phyloP scores from a whole-genome alignment of 2,797 vertebrate genomes.

The Acomys russatus region DNA sequence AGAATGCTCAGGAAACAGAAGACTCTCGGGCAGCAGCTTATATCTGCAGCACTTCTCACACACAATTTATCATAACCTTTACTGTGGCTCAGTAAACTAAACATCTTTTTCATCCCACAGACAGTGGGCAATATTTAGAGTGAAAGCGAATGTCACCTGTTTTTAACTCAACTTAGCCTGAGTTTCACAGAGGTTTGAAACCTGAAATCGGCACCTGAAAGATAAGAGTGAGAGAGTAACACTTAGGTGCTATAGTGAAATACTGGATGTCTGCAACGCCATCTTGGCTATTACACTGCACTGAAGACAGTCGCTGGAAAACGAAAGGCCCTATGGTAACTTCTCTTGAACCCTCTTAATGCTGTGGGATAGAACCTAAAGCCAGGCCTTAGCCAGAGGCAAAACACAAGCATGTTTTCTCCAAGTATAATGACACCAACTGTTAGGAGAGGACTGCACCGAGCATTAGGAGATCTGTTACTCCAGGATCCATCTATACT shows the following conservation, averaged over 20 bases:
- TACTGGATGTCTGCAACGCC: neutral
- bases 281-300: neutral
- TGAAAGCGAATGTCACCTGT: neutral
- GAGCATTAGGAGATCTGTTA: neutral
- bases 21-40: neutral
- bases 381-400: neutral
- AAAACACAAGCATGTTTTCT: neutral
- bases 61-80: neutral
- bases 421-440: neutral
- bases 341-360: neutral
- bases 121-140: neutral
- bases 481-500: neutral
- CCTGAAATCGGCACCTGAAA: neutral
- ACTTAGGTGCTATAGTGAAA: neutral
- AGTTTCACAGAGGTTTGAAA: neutral
- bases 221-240: neutral
- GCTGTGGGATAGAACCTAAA: neutral
- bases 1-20: neutral
- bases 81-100: neutral
- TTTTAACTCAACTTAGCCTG: neutral
- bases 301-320: neutral
- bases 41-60: neutral
- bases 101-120: neutral
- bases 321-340: accelerated
- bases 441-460: neutral